Conservation (phyloP, 2,797 vertebrate genomes). For the Gadopsis bispinosus region DNA sequence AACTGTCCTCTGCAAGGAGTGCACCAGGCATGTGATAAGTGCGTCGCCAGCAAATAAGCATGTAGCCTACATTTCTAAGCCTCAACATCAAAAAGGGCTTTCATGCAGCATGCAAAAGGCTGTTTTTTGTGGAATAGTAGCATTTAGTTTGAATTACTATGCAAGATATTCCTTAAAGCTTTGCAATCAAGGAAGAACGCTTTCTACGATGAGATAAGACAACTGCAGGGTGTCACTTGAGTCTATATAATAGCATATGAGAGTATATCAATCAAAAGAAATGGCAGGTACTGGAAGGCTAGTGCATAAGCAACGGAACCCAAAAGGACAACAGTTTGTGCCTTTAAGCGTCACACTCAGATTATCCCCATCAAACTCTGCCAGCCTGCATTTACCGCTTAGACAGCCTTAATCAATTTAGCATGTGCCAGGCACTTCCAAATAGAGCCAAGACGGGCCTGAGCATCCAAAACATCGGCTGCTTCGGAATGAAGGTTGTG, state of each 20-base stretch:
- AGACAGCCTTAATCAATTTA: conserved; percentile 79
- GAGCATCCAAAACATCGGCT: conserved; percentile 63
- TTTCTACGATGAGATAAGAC: not conserved
- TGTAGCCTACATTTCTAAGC: conserved; percentile 76
- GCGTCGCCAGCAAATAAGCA: conserved; percentile 68
- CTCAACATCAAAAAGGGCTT: conserved; percentile 64
- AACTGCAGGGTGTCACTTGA: conserved; percentile 19
- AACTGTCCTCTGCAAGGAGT: conserved; percentile 63
- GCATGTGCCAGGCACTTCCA: conserved; percentile 68
- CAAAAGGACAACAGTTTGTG: conserved; percentile 39
- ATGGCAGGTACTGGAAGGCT: conserved; percentile 11
- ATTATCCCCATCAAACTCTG: conserved; percentile 60
- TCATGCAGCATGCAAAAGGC: conserved; percentile 46
- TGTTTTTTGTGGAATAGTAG: conserved; percentile 20
- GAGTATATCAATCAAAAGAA: conserved; percentile 15
- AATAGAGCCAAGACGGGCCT: conserved; percentile 56
- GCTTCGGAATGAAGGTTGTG: conserved; percentile 68
- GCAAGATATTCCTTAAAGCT: conserved; percentile 25
- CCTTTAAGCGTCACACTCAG: conserved; percentile 57
- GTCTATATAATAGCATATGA: conserved; percentile 7
- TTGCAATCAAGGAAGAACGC: conserved; percentile 37
- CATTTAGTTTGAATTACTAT: conserved; percentile 41
- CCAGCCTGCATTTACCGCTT: conserved; percentile 65
- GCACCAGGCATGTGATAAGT: conserved; percentile 68
- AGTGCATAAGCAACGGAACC: conserved; percentile 1